Evolutionary conservation across 2,113 vertebrate genomes (phyloP).

Genomic region (Rhinolophus sinicus): DNA sequence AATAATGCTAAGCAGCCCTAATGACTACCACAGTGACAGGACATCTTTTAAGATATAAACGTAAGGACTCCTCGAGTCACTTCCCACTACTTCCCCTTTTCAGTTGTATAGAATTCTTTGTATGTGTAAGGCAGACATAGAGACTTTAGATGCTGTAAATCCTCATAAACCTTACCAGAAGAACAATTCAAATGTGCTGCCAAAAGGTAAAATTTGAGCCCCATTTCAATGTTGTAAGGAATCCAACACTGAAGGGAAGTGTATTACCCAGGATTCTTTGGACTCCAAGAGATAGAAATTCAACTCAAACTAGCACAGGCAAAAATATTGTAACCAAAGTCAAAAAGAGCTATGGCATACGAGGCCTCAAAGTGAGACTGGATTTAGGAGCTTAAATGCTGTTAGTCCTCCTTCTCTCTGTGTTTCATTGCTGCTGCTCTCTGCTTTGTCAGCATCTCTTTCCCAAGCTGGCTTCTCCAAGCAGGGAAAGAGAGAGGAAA

Average conservation of each 20-base stretch:
- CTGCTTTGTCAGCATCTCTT: constrained; percentile 25
- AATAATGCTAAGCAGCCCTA: not conserved
- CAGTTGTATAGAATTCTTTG: not conserved
- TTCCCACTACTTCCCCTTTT: not conserved
- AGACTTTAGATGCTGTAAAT: constrained; percentile 5
- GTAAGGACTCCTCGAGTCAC: not conserved
- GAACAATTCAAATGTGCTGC: not conserved
- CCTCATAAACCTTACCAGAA: not conserved
- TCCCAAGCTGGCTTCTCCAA: constrained; percentile 12
- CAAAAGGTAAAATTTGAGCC: not conserved
- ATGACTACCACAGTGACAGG: not conserved
- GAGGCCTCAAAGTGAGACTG: not conserved
- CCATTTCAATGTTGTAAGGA: not conserved
- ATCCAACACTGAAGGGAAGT: not conserved
- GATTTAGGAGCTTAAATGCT: not conserved
- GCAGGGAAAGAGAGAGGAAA: not conserved
- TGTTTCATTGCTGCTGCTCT: not conserved
- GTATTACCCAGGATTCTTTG: not conserved
- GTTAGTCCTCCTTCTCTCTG: not conserved
- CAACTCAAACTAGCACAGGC: not conserved
- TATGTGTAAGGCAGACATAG: not conserved
- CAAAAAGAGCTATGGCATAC: not conserved
- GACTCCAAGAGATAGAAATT: not conserved
- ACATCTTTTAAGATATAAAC: not conserved
- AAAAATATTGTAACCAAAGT: not conserved